Base-by-base conservation (phyloP, 2,888 invertebrate genomes). In the Ceramica pisi region DNA sequence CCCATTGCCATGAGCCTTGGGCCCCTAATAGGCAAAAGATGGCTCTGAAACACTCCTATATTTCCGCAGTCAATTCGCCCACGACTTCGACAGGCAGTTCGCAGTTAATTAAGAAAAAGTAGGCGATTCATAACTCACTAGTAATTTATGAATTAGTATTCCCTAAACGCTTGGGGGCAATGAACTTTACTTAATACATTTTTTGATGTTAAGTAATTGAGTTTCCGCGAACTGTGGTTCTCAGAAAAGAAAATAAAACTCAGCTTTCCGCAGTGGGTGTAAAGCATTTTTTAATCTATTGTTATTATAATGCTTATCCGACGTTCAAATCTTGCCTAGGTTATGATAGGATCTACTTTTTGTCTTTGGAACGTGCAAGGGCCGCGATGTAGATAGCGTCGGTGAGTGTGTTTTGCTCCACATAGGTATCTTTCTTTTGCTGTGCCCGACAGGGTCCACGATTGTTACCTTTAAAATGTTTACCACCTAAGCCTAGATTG, bases 91-190 rank as follows among this genome's bases (percentile, higher is more conserved):
- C n/a, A 62, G 26, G 14, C 65, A 21, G 8, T 21, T 31, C 21
- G 7, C 57, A 60, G 50, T 46, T 74, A 75, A 75, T 75, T 70
- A 59, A 41, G 38, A 31, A 62, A 62, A 76, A 62, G 57, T 70
- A 23, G 70, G 46, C 46, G 21, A 59, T 31, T 38, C 70, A 62
- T 76, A 62, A 50, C 56, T 76, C 51, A 51, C 62, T 2, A 2
- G 61, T 56, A 53, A 62, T 55, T 62, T 56, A 62, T 75, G 46
- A 61, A 56, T 71, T 50, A 57, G 56, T 63, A 76, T 70, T 70
- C 62, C 70, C 70, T 9, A 35, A 69, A 68, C 55, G 44, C n/a
- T 62, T 6, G 16, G 4, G 57, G 61, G 51, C 51, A 76, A 62
- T 53, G 70, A 75, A 70, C 70, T 59, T 55, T 41, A 35, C 10